Evolutionary conservation across 2,113 vertebrate species (phyloP), one percentile per base, ranked within the genome.

Genomic region (Suncus etruscus): DNA sequence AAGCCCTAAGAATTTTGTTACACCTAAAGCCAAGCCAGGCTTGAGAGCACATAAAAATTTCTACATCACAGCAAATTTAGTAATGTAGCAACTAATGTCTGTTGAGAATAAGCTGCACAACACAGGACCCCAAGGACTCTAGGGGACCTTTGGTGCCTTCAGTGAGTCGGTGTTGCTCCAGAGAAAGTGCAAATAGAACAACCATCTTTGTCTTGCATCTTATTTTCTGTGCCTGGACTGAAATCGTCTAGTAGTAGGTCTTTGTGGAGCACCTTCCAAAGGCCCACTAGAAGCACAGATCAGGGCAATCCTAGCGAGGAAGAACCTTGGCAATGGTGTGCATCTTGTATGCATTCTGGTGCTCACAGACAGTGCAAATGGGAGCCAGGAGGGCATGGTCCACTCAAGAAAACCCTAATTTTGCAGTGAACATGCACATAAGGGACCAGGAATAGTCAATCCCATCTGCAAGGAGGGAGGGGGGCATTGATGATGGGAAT

Each of bases 361-460:
- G 10, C 63, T 45, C 27, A 24, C 27, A 45, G 29, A 66, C 24
- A 39, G 5, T 50, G 27, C 77, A n/a, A 22, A 27, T 14, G 73
- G 20, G 22, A 31, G 2, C 16, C 11, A 61, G 6, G 58, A 65
- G 66, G 61, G 75, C 20, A 10, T 0, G 0, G 6, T 39, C 47
- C 14, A 3, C 0, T 18, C 45, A 54, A n/a, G 51, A 32, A 74
- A 24, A 61, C 5, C 29, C n/a, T 51, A 51, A 11, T 7, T 0
- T 1, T 32, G 22, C 1, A 15, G 7, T 5, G 0, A 15, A 24
- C 47, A 20, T 14, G 3, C 10, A 2, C 12, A 2, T 29, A 1
- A 32, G 81, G 77, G 1, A 0, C 20, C 1, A 1, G 47, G 10
- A n/a, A 32, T 18, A 11, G n/a, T 29, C 48, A 7, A 0, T 14